Percentiles rank a stretch among this genome's conserved stretches.
Conservation (phyloP, 2,888 invertebrate species). For the Exocentrus adspersus region DNA sequence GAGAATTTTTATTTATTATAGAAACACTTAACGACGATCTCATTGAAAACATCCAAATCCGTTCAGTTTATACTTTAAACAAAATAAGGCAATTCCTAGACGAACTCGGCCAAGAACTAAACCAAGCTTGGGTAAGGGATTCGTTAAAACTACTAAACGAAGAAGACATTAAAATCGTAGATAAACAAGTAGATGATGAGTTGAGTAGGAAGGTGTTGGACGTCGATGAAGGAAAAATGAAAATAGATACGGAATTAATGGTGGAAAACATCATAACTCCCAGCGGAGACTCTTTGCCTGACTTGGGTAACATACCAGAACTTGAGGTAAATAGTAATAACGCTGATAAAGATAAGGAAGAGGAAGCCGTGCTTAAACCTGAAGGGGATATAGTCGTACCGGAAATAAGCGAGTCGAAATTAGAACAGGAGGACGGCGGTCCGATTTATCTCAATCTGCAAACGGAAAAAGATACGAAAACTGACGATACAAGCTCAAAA, state of each 20-base stretch:
- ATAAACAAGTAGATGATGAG: slow-evolving; percentile 40
- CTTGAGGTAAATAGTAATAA: slow-evolving; percentile 29
- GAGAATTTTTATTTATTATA: slow-evolving; percentile 51
- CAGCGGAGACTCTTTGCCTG: slow-evolving; percentile 20
- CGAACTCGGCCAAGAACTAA: slow-evolving; percentile 47
- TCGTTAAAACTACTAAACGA: slow-evolving; percentile 31
- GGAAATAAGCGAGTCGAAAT: background rate
- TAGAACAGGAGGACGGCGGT: background rate
- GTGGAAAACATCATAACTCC: slow-evolving; percentile 28
- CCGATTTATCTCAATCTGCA: background rate
- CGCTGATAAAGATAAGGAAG: slow-evolving; percentile 9
- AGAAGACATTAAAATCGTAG: slow-evolving; percentile 41
- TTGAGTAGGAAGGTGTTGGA: slow-evolving; percentile 31
- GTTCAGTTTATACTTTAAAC: slow-evolving; percentile 50
- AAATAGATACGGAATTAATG: slow-evolving; percentile 39
- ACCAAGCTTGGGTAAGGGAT: slow-evolving; percentile 48
- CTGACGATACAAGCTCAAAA: background rate
- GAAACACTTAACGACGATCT: slow-evolving; percentile 51
- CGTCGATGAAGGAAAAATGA: slow-evolving; percentile 33
- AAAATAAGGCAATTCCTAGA: slow-evolving; percentile 49
- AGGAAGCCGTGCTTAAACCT: background rate
- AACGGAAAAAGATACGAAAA: background rate
- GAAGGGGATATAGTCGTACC: background rate
- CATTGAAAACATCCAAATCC: slow-evolving; percentile 54
- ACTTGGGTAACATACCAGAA: slow-evolving; percentile 33